A percentile compares a stretch with the other conserved stretches of the same genome.
Conservation (phyloP, 2,888 invertebrate species). For the Ommatoiulus sabulosus region DNA sequence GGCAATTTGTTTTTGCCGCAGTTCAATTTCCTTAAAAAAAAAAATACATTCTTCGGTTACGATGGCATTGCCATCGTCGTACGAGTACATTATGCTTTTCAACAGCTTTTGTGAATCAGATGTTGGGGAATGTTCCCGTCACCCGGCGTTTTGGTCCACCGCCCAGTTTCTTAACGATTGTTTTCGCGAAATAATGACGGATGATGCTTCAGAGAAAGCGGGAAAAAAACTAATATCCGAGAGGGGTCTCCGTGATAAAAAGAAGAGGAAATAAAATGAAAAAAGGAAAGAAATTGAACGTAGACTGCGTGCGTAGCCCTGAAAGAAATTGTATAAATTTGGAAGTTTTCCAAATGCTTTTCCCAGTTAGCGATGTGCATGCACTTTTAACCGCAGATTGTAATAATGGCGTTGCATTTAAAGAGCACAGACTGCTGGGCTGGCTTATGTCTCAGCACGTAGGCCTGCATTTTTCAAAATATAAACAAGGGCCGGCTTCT, state of each 20-base stretch:
- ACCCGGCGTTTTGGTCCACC: conserved; percentile 8
- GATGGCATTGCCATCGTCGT: background rate
- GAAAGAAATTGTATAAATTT: background rate
- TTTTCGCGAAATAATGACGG: conserved; percentile 26
- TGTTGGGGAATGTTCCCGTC: background rate
- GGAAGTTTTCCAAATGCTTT: conserved; percentile 38
- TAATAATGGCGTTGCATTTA: background rate
- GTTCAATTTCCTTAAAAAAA: background rate
- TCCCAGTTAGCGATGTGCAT: background rate
- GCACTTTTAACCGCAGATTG: conserved; percentile 36
- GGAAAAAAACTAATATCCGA: background rate
- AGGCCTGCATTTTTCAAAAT: background rate
- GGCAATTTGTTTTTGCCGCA: background rate
- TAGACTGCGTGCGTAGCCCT: background rate
- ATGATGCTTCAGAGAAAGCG: background rate
- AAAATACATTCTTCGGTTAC: background rate
- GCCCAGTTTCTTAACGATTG: conserved; percentile 38
- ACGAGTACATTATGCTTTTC: background rate
- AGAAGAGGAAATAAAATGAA: background rate
- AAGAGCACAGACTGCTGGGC: conserved; percentile 36
- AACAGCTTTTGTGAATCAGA: background rate
- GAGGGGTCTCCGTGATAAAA: conserved; percentile 1
- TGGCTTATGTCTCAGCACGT: conserved; percentile 11
- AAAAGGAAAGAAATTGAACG: background rate
- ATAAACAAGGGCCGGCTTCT: background rate